Percentiles rank a stretch among this genome's conserved stretches.
Conservation (phyloP, 2,797 vertebrate genomes). For the Peromyscus attwateri region DNA sequence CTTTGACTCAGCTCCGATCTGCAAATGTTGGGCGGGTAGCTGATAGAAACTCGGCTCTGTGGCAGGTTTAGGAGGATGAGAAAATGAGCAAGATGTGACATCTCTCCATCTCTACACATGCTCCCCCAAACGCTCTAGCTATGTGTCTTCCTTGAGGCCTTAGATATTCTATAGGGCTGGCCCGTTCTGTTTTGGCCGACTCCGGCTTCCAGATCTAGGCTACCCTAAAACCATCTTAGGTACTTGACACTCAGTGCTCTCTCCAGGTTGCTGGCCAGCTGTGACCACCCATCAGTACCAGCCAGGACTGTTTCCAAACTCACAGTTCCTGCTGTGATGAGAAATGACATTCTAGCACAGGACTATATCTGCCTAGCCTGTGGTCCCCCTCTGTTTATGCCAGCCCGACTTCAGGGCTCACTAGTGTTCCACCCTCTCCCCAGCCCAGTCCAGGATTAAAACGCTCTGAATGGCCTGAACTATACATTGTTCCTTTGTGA, state of each 20-base stretch:
- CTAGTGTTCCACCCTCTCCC: background rate
- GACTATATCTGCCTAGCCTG: background rate
- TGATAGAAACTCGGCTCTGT: background rate
- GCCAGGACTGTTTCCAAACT: background rate
- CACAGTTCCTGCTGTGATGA: background rate
- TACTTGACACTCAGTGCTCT: background rate
- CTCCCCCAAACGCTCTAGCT: background rate
- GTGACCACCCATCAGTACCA: background rate
- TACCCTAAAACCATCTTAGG: too few relatives aligned
- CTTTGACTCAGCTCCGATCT: constrained; percentile 28
- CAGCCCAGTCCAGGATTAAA: background rate
- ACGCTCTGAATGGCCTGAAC: background rate
- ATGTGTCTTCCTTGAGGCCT: background rate
- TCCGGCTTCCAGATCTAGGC: background rate
- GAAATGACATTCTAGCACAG: background rate
- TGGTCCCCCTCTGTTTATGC: background rate
- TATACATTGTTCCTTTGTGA: background rate
- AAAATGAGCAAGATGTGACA: background rate
- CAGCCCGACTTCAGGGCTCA: background rate
- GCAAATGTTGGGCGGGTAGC: background rate
- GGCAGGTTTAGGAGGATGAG: background rate
- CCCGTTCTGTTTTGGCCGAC: background rate
- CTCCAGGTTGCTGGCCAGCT: background rate
- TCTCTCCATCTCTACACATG: background rate
- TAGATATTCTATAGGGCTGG: background rate